Evolutionary conservation across 2,888 invertebrate species (phyloP).

Genomic region (Adela reaumurella): DNA sequence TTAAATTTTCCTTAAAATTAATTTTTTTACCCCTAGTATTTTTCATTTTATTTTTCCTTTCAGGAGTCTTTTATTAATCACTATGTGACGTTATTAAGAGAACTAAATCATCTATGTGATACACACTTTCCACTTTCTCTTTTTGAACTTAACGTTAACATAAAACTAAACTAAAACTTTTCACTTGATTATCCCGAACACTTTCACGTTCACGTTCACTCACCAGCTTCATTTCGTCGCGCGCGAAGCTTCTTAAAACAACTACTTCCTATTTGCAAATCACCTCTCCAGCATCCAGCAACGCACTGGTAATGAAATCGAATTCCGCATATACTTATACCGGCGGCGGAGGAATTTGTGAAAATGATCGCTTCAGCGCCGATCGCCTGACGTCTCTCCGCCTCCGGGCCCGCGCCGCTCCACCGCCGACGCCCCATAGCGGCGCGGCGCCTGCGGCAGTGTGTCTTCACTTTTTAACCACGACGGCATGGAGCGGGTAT

Average conservation of each 20-base stretch:
- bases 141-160: too few relatives aligned
- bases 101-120: too few relatives aligned
- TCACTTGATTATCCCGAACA: conserved; percentile 13
- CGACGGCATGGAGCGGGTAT: too few relatives aligned
- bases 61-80: too few relatives aligned
- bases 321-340: conserved; percentile 55
- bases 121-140: too few relatives aligned
- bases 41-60: too few relatives aligned
- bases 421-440: too few relatives aligned
- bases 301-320: conserved; percentile 52
- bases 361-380: not conserved
- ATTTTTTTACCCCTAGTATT: too few relatives aligned
- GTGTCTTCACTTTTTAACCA: not conserved
- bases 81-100: too few relatives aligned
- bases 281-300: conserved; percentile 36
- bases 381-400: conserved; percentile 29
- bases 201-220: conserved; percentile 46
- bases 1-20: too few relatives aligned
- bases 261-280: conserved; percentile 15
- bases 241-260: conserved; percentile 22
- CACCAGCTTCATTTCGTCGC: conserved; percentile 43
- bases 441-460: not conserved
- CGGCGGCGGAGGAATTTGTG: conserved; percentile 1
- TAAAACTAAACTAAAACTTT: too few relatives aligned
- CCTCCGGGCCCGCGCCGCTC: not conserved